Base-by-base conservation (phyloP, 2,113 vertebrate species). In the Neopipo cinnamomea region DNA sequence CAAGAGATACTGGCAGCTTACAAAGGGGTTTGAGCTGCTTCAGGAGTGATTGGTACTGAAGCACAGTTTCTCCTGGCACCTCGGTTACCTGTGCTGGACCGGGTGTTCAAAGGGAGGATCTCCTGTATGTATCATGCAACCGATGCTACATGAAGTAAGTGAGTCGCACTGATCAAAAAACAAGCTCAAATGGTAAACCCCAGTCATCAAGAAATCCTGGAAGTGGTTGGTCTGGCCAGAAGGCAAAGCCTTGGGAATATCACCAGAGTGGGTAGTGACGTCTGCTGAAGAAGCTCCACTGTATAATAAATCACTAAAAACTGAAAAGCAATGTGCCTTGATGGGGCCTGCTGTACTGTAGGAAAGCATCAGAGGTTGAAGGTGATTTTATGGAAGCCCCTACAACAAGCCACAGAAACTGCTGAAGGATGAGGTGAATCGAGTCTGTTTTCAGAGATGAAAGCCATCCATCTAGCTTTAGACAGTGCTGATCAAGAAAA, bases 401-500 rank as follows among this genome's bases (percentile, higher is more conserved):
- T 28, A 27, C 0, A 0, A 31, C 14, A 50, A 2, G 0, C 27
- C 17, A 49, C 11, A 66, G 44, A 66, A 58, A 27, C 2, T 42
- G 22, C 31, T 66, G 67, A 81, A 89, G 59, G 22, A 66, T 10
- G 42, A 80, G 14, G 27, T 66, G 27, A 81, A 50, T 81, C 22
- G 30, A 28, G 22, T 39, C 52, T 35, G 9, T 65, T 56, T 74
- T 52, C 37, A 81, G 52, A 67, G 19, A 6, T 74, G 19, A 74
- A 59, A 74, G 28, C 37, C 31, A n/a, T 44, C 12, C 27, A 33
- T 66, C 18, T 23, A 37, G 8, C 27, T 89, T 58, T 52, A 66
- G 37, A 33, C 23, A 24, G 33, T 52, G 14, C 37, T 58, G 27
- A 37, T 22, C 18, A 67, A 20, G 37, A 74, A 39, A 74, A 81